phyloP scores from a whole-genome alignment of 2,797 vertebrate genomes.

The Streptopelia turtur region DNA sequence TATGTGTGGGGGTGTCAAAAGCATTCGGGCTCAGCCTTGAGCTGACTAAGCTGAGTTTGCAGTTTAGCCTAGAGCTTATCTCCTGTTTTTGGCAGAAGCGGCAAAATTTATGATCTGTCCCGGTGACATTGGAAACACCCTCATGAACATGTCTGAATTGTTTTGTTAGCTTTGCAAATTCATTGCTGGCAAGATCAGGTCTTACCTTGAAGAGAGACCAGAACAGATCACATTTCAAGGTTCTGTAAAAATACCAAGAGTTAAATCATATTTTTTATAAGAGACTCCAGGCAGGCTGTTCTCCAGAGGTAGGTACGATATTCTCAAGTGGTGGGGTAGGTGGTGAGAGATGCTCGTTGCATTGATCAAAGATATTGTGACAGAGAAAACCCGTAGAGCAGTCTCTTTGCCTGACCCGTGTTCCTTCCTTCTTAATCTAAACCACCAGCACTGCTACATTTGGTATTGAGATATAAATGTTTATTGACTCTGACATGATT shows the following conservation, averaged over 20 bases:
- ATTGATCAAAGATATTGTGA: constrained; percentile 11
- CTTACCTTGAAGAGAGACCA: constrained; percentile 40
- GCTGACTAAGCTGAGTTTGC: constrained; percentile 39
- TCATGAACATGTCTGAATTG: constrained; percentile 17
- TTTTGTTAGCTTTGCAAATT: constrained; percentile 55
- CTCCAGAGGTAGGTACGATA: background rate
- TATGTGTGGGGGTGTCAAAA: constrained; percentile 27
- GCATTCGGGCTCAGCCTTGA: constrained; percentile 21
- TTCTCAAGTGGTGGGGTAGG: background rate
- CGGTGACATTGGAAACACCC: constrained; percentile 1
- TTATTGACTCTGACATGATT: constrained; percentile 63
- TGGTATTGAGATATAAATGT: constrained; percentile 34
- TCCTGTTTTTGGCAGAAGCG: constrained; percentile 17
- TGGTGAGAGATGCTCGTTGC: background rate
- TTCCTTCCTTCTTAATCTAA: constrained; percentile 50
- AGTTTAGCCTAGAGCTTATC: constrained; percentile 34
- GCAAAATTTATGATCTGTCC: constrained; percentile 32
- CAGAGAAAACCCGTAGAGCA: background rate
- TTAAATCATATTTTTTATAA: background rate
- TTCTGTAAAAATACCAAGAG: background rate
- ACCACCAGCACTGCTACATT: constrained; percentile 25
- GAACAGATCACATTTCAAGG: background rate
- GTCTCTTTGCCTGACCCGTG: background rate
- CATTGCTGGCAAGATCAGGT: constrained; percentile 1
- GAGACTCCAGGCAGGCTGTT: background rate